These are phyloP conservation scores for Anastrepha ludens DNA, from an alignment of 1,140 invertebrate genomes.

Conservation along the genomic window DNA sequence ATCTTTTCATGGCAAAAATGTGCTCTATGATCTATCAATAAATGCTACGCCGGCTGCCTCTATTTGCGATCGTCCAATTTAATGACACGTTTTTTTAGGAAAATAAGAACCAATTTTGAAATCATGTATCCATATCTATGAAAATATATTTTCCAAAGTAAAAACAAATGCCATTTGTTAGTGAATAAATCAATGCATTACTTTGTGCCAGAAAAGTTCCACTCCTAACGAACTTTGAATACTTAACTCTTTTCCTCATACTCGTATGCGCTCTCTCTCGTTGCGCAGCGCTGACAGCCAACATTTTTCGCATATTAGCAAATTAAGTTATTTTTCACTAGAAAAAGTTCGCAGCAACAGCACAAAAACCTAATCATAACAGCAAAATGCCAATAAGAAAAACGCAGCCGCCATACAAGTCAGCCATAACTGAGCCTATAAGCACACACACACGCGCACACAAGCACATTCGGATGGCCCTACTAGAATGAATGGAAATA, in stretches of 20 bases:
- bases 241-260: neutral
- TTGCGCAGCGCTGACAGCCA: neutral
- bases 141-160: too few species aligned
- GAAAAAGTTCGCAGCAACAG: neutral
- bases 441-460: neutral
- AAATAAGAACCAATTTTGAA: too few species aligned
- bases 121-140: too few species aligned
- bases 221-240: neutral
- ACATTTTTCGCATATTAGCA: neutral
- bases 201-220: neutral
- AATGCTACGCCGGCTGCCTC: too few species aligned
- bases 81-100: too few species aligned
- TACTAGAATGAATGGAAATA: neutral
- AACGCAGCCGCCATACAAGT: neutral
- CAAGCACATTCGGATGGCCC: neutral
- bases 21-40: too few species aligned
- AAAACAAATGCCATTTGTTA: too few species aligned
- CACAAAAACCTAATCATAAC: neutral
- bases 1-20: too few species aligned
- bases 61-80: too few species aligned
- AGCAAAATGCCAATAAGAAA: neutral
- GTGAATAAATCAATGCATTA: neutral
- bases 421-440: slow-evolving; percentile 44
- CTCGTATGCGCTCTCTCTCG: too few species aligned
- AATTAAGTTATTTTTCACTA: neutral